A percentile compares a stretch with the other conserved stretches of the same genome.
phyloP scores from a whole-genome alignment of 2,888 invertebrate genomes.

The Pandemis heparana region DNA sequence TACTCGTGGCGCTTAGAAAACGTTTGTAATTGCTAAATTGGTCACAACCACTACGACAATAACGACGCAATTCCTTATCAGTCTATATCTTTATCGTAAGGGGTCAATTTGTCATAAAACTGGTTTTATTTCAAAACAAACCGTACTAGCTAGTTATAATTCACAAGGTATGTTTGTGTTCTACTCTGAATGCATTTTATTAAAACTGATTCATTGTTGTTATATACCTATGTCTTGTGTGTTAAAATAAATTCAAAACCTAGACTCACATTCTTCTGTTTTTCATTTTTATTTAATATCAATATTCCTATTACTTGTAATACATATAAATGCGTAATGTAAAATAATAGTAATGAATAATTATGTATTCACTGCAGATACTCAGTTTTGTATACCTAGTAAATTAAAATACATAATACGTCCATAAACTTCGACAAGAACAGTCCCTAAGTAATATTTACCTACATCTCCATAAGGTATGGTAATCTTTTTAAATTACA shows the following conservation, averaged over 20 bases:
- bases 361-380: no score
- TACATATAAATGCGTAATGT: no score
- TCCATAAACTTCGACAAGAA: no score
- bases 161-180: not conserved
- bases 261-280: no score
- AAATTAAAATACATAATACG: no score
- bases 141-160: conserved; percentile 16
- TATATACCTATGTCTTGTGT: not conserved
- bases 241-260: not conserved
- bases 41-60: conserved; percentile 21
- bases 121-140: conserved; percentile 27
- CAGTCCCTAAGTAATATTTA: no score
- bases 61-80: conserved; percentile 41
- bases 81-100: conserved; percentile 16
- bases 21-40: conserved; percentile 11
- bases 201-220: conserved; percentile 10
- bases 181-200: not conserved
- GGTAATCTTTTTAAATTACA: no score
- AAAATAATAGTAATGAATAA: no score
- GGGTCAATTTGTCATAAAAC: conserved; percentile 30
- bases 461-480: no score
- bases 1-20: not conserved
- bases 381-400: no score
- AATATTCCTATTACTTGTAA: no score
- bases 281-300: no score